Conservation (phyloP, 2,888 invertebrate species). For the Erebia palarica region DNA sequence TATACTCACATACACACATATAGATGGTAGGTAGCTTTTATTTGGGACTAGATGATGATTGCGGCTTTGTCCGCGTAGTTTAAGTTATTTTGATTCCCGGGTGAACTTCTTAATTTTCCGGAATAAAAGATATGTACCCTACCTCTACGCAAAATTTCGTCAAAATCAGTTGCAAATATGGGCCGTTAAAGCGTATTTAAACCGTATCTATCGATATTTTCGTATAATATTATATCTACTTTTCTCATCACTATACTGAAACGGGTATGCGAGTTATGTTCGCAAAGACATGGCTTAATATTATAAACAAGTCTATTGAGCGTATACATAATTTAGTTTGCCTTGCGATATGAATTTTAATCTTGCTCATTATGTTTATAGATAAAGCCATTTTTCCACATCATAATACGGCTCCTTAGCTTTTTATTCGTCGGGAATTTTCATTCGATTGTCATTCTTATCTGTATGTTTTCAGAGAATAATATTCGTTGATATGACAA, state of each 20-base stretch:
- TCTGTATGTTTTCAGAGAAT: neutral
- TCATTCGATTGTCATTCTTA: conserved; percentile 10
- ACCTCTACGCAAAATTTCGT: too few relatives aligned
- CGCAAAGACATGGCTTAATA: conserved; percentile 59
- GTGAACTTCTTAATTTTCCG: too few relatives aligned
- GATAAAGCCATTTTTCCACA: conserved; percentile 30
- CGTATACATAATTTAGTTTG: conserved; percentile 53
- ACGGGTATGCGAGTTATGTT: conserved; percentile 57
- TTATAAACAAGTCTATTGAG: conserved; percentile 59
- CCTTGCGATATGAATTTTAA: conserved; percentile 39
- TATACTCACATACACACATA: too few relatives aligned
- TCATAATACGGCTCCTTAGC: conserved; percentile 20
- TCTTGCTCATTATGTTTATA: conserved; percentile 34
- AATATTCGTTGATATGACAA: neutral
- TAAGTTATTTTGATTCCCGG: neutral
- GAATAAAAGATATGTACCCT: too few relatives aligned
- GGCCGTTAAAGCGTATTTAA: too few relatives aligned
- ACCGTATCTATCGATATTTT: neutral
- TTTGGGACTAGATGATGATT: neutral
- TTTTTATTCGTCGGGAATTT: neutral
- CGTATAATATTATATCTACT: neutral
- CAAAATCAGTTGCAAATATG: too few relatives aligned
- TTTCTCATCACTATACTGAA: conserved; percentile 46
- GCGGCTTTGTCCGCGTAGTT: too few relatives aligned
- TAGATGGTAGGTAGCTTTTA: too few relatives aligned